Conservation (phyloP, 2,113 vertebrate genomes). For the Corythoichthys haematopterus region DNA sequence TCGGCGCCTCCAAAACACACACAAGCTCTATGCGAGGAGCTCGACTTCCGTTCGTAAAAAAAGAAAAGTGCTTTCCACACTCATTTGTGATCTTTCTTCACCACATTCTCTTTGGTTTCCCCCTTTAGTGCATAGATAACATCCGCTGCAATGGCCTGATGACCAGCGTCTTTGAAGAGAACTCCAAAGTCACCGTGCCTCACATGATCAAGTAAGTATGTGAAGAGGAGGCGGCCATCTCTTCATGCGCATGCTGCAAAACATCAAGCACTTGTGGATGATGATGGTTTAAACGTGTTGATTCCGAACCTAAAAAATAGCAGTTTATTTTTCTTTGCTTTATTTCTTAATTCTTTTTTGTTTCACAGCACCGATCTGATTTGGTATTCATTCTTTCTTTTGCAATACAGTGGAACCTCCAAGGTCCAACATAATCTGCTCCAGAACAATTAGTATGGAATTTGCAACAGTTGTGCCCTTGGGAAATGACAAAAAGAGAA, state of each 20-base stretch:
- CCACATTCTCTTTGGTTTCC: not conserved
- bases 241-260: conserved; percentile 29
- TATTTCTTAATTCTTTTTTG: conserved; percentile 24
- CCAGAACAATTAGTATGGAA: not conserved
- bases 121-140: conserved; percentile 90
- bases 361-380: conserved; percentile 13
- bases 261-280: conserved; percentile 20
- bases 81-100: not conserved
- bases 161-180: conserved; percentile 98
- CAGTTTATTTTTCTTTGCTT: conserved; percentile 16
- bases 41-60: conserved; percentile 20
- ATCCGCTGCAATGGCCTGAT: conserved; percentile 98
- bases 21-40: conserved; percentile 19
- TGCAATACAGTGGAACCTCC: conserved; percentile 8
- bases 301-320: not conserved
- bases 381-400: conserved; percentile 28
- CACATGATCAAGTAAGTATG: conserved; percentile 97
- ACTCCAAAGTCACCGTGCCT: conserved; percentile 97
- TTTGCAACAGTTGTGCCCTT: not conserved
- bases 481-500: not conserved
- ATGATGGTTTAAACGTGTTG: conserved; percentile 18
- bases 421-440: not conserved
- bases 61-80: not conserved
- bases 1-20: conserved; percentile 42
- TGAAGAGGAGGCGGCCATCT: conserved; percentile 33